phyloP scores from a whole-genome alignment of 2,888 invertebrate genomes.

The Tenodera sinensis region DNA sequence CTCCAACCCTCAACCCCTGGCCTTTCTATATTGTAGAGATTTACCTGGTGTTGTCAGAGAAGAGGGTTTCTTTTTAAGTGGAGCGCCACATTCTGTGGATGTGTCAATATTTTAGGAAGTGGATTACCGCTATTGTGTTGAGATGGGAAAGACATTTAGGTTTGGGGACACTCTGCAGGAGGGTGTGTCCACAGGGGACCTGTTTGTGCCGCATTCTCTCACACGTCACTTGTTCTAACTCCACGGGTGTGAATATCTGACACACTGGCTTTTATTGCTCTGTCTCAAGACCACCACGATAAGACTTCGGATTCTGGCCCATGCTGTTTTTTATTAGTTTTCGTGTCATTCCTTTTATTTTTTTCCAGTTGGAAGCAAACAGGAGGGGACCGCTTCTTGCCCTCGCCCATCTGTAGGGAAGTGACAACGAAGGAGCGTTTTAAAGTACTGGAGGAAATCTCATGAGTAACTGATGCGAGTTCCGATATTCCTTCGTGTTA shows the following conservation, averaged over 20 bases:
- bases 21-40: neutral
- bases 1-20: neutral
- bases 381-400: neutral
- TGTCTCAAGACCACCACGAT: neutral
- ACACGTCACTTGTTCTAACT: neutral
- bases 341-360: neutral
- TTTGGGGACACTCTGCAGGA: neutral
- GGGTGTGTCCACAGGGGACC: neutral
- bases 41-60: neutral
- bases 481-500: neutral
- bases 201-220: constrained; percentile 23
- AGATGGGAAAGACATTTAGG: neutral
- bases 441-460: neutral
- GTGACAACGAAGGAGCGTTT: neutral
- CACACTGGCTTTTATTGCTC: neutral
- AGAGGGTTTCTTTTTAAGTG: neutral
- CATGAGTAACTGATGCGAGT: neutral
- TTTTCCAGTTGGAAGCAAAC: neutral
- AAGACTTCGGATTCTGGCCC: neutral
- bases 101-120: neutral
- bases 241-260: neutral
- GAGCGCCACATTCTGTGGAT: neutral
- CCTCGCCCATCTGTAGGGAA: neutral
- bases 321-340: neutral
- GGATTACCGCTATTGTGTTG: neutral